Percentiles rank a stretch among this genome's conserved stretches.
phyloP scores from a whole-genome alignment of 2,888 invertebrate species.

The Eilema caniola region DNA sequence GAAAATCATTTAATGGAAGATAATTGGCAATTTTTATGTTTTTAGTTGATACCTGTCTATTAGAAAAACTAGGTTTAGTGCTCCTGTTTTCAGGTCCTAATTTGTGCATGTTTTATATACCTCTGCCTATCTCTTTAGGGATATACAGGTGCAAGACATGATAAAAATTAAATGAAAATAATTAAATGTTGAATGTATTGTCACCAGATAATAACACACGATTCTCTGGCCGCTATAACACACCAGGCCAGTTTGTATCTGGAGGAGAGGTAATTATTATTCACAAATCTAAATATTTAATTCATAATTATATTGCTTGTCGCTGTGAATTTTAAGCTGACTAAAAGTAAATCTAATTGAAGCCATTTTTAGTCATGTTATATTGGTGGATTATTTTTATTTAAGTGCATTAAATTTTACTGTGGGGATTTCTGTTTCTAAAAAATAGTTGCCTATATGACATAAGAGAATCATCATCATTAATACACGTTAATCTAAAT shows the following conservation, averaged over 20 bases:
- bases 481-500: conserved; percentile 12
- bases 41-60: too few species aligned
- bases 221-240: conserved; percentile 68
- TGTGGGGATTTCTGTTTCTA: not conserved
- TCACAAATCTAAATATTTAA: not conserved
- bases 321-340: not conserved
- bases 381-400: not conserved
- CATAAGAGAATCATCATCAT: not conserved
- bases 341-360: not conserved
- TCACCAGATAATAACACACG: conserved; percentile 70
- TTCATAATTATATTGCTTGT: not conserved
- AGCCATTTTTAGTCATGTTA: conserved; percentile 5
- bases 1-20: too few species aligned
- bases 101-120: too few species aligned
- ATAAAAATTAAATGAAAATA: not conserved
- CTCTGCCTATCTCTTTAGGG: too few species aligned
- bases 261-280: conserved; percentile 63
- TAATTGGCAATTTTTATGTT: too few species aligned
- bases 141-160: too few species aligned
- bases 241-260: conserved; percentile 67
- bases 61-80: too few species aligned
- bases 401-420: not conserved
- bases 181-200: not conserved
- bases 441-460: conserved; percentile 8
- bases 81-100: too few species aligned